phyloP scores from a whole-genome alignment of 2,797 vertebrate species.

The Mionectes olivaceus region DNA sequence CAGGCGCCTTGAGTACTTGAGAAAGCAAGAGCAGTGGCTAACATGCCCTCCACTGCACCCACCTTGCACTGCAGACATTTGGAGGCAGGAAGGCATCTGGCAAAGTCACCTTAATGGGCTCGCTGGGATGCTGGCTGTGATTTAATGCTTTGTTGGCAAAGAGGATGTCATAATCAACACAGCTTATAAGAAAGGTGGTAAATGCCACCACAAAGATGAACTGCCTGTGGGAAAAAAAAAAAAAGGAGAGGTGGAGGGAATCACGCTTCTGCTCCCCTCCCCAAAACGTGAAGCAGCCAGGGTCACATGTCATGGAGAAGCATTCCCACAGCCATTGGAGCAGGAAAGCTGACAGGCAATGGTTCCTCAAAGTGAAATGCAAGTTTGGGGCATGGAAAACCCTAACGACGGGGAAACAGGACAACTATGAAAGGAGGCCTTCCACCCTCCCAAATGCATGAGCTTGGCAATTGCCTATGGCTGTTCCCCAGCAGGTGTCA shows the following conservation, averaged over 20 bases:
- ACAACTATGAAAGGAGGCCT: not conserved
- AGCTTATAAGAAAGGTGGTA: slow-evolving; percentile 96
- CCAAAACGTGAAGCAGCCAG: not conserved
- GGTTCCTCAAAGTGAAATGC: not conserved
- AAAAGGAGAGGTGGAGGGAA: not conserved
- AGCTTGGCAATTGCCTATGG: not conserved
- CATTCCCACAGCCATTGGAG: not conserved
- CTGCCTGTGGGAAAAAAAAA: slow-evolving; percentile 83
- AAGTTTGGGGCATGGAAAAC: not conserved
- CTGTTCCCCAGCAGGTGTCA: not conserved
- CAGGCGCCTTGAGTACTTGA: not conserved
- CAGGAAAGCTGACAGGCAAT: not conserved
- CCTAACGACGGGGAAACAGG: not conserved
- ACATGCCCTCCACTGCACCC: not conserved
- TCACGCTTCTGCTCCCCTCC: not conserved
- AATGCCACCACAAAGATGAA: slow-evolving; percentile 97
- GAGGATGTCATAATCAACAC: slow-evolving; percentile 98
- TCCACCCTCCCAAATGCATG: not conserved
- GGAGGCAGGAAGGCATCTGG: slow-evolving; percentile 94
- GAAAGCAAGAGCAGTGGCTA: not conserved
- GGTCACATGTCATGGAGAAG: rapidly evolving
- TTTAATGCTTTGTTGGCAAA: slow-evolving; percentile 99
- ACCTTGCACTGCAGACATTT: slow-evolving; percentile 92
- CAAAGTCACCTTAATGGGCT: slow-evolving; percentile 93
- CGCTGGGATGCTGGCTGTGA: slow-evolving; percentile 87